Evolutionary conservation across 2,113 vertebrate genomes (phyloP).

Genomic region (Herpetotheres cachinnans): DNA sequence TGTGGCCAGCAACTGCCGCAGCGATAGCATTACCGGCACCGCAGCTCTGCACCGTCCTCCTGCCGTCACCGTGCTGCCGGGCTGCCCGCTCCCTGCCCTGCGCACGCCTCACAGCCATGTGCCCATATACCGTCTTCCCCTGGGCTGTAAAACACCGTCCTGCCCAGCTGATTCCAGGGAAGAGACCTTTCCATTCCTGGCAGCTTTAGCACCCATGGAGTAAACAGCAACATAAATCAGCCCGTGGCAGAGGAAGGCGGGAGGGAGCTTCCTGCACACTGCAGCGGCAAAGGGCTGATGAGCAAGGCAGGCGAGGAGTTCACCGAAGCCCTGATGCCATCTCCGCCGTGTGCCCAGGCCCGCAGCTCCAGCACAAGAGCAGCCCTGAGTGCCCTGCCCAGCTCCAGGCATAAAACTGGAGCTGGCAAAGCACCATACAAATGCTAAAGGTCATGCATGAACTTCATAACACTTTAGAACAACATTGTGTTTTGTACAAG

Average conservation of each 20-base stretch:
- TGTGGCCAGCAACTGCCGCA: background rate
- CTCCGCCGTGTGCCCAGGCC: background rate
- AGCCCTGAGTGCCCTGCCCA: background rate
- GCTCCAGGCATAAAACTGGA: background rate
- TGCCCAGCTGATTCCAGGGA: background rate
- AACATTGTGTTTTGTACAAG: background rate
- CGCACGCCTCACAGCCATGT: too few relatives aligned
- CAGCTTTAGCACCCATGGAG: background rate
- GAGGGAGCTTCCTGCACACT: too few relatives aligned
- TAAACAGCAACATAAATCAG: background rate
- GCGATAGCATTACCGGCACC: background rate
- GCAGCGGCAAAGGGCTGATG: background rate
- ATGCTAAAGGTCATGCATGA: rapidly evolving
- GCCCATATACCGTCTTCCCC: background rate
- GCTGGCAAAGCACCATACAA: background rate
- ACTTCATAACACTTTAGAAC: background rate
- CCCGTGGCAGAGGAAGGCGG: background rate
- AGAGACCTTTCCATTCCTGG: background rate
- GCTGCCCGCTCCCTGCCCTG: background rate
- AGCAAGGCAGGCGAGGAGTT: background rate
- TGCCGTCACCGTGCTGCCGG: background rate
- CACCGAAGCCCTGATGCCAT: background rate
- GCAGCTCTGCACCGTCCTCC: background rate
- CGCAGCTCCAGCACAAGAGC: rapidly evolving
- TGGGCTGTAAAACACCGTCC: background rate